phyloP scores from a whole-genome alignment of 1,140 invertebrate species.

The Wasmannia auropunctata region DNA sequence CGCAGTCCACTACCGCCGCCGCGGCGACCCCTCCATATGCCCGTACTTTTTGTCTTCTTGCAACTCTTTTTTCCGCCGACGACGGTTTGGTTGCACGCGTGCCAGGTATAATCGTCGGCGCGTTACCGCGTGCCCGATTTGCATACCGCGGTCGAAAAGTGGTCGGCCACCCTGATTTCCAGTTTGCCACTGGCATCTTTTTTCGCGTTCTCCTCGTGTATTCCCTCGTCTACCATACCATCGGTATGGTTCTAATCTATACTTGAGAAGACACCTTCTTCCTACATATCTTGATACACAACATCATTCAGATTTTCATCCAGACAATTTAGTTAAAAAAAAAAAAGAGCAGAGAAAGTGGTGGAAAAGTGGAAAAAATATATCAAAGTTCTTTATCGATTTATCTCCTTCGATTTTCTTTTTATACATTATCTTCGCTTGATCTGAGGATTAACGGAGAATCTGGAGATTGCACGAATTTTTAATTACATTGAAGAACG shows the following conservation, averaged over 20 bases:
- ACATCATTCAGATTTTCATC: neutral
- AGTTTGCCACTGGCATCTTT: constrained; percentile 58
- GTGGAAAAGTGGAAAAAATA: neutral
- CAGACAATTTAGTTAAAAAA: neutral
- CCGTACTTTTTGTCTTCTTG: constrained; percentile 66
- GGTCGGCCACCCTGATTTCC: constrained; percentile 75
- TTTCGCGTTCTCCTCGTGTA: constrained; percentile 27
- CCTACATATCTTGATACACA: neutral
- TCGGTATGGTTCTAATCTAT: neutral
- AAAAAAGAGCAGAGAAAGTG: no score
- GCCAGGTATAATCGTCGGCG: constrained; percentile 82
- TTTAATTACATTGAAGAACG: constrained; percentile 64
- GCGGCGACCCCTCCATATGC: constrained; percentile 17
- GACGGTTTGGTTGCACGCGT: constrained; percentile 59
- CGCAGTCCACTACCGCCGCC: constrained; percentile 14
- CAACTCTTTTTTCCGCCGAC: constrained; percentile 61
- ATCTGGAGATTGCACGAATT: constrained; percentile 65
- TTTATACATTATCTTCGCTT: neutral
- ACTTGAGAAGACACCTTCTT: neutral
- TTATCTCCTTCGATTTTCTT: neutral
- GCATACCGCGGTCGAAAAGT: constrained; percentile 79
- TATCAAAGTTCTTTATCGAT: neutral
- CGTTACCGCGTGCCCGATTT: constrained; percentile 82
- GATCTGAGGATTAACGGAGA: neutral
- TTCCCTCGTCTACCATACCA: neutral